Base-by-base conservation (phyloP, 2,113 vertebrate genomes). In the Syngnathus scovelli region DNA sequence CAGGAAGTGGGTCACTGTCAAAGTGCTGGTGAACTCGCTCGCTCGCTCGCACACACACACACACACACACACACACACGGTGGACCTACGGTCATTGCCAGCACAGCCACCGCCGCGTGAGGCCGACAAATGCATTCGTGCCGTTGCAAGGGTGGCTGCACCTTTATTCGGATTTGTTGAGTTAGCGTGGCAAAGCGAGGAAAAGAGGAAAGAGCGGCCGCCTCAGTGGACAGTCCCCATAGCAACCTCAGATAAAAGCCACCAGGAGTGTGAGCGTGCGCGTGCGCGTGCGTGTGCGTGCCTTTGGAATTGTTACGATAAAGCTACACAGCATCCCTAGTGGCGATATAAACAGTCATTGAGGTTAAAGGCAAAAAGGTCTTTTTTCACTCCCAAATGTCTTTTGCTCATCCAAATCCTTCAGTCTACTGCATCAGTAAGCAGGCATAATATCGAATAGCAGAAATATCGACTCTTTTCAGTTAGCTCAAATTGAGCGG, bases 221-320 rank as follows among this genome's bases (percentile, higher is more conserved):
- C 83, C 63, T 55, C 56, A 87, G 84, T 89, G 80, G 87, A 89
- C 77, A 46, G 74, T 87, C 70, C 61, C 78, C 73, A 81, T 85
- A 70, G 78, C 41, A 75, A 87, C 86, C 51, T 74, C 70, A 70
- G 69, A 84, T 77, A 85, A 86, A 84, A 77, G 78, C 67, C 55
- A 71, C 33, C 39, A 38, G 66, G 79, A 71, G 67, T 51, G 64
- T 72, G 61, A 64, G 67, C 39, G 52, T 62, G 66, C 70, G n/a
- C 37, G 52, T 58, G 66, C 69, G n/a, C 69, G 33, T 75, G 48
- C 41, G 36, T n/a, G n/a, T n/a, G 51, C 27, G 27, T 1, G 4
- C 23, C 33, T 16, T 1, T 69, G 33, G 60, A 44, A 44, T 41
- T 7, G 23, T n/a, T 11, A 62, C 27, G 11, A 43, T 3, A 23